phyloP scores from a whole-genome alignment of 2,888 invertebrate genomes.

The Brachyptera risi region DNA sequence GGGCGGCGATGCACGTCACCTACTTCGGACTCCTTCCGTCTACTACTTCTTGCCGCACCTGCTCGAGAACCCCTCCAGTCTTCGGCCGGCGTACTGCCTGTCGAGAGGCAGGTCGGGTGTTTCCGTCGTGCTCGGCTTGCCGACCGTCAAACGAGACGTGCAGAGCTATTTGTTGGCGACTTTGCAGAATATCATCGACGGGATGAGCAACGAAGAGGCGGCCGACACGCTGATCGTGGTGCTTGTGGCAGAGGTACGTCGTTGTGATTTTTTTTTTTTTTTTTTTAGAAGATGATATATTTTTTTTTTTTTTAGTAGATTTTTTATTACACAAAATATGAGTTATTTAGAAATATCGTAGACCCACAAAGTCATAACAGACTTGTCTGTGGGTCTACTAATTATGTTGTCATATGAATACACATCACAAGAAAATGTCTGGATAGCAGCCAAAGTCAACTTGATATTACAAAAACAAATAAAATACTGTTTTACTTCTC shows the following conservation, averaged over 20 bases:
- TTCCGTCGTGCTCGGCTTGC: slow-evolving; percentile 81
- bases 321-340: no score
- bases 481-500: no score
- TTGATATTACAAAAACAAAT: no score
- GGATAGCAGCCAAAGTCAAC: no score
- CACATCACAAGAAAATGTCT: no score
- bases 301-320: no score
- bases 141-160: slow-evolving; percentile 84
- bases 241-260: slow-evolving; percentile 80
- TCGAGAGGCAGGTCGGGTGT: slow-evolving; percentile 70
- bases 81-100: slow-evolving; percentile 73
- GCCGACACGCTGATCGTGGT: slow-evolving; percentile 81
- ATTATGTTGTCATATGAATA: no score
- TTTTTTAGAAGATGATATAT: no score
- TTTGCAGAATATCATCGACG: slow-evolving; percentile 74
- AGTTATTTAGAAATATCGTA: no score
- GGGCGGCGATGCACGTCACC: slow-evolving; percentile 44
- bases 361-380: no score
- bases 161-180: slow-evolving; percentile 84
- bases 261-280: no score
- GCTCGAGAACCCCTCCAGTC: slow-evolving; percentile 68
- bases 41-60: slow-evolving; percentile 86
- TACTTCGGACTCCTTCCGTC: slow-evolving; percentile 69
- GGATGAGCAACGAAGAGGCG: slow-evolving; percentile 67
- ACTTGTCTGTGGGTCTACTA: no score